Conservation (phyloP, 2,113 vertebrate genomes). For the Sphaerodactylus townsendi region DNA sequence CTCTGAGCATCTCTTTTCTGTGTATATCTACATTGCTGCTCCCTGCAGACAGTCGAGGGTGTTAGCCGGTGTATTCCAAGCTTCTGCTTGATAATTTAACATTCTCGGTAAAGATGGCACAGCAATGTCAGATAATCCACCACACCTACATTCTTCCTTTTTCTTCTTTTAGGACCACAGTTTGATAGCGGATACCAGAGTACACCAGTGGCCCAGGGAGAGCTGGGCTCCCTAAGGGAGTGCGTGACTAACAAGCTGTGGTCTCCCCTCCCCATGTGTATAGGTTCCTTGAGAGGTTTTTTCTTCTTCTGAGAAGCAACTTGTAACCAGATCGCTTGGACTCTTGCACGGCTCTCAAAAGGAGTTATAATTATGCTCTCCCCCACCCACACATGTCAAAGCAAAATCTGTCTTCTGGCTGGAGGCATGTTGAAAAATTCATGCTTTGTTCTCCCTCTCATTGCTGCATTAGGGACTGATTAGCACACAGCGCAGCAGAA, state of each 20-base stretch:
- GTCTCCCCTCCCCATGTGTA: neutral
- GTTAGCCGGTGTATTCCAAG: neutral
- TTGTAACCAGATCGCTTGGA: neutral
- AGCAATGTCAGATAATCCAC: neutral
- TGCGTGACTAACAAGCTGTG: neutral
- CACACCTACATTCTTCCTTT: neutral
- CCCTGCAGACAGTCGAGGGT: neutral
- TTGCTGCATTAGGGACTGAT: neutral
- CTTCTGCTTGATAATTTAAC: neutral
- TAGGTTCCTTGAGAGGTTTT: neutral
- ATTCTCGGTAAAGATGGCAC: neutral
- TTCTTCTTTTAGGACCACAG: neutral
- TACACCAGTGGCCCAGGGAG: neutral
- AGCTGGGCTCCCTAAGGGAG: neutral
- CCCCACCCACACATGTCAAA: neutral
- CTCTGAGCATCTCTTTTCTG: neutral
- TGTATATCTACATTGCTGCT: neutral
- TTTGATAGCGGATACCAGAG: neutral
- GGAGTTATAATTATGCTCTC: neutral
- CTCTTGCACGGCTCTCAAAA: neutral
- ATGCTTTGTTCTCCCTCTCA: neutral
- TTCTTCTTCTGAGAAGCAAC: neutral
- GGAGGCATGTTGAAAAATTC: neutral
- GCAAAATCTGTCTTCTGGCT: neutral
- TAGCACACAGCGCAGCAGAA: neutral